Evolutionary conservation across 2,888 invertebrate species (phyloP).

Genomic region (Chrysolina haemoptera): DNA sequence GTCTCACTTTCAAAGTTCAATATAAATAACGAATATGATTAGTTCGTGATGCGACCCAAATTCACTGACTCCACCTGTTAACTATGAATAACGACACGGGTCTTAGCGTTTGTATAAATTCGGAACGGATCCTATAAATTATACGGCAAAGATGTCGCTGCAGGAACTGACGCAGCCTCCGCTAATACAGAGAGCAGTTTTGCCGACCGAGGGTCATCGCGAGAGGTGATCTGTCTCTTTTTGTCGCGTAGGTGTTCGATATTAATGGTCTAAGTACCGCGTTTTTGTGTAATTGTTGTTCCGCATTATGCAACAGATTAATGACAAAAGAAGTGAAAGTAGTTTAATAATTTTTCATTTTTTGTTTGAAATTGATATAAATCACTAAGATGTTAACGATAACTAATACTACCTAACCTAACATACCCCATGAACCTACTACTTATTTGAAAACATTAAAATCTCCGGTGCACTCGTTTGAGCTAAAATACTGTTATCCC

Average conservation of each 20-base stretch:
- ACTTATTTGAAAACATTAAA: too few species aligned
- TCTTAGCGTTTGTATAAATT: constrained; percentile 67
- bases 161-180: constrained; percentile 57
- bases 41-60: constrained; percentile 46
- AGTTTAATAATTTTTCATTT: not conserved
- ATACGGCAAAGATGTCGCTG: constrained; percentile 55
- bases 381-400: not conserved
- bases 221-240: constrained; percentile 41
- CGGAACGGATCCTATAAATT: constrained; percentile 65
- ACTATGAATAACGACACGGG: constrained; percentile 65
- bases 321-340: not conserved
- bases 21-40: constrained; percentile 16
- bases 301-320: constrained; percentile 4
- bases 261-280: constrained; percentile 43
- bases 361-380: not conserved
- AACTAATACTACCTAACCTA: not conserved
- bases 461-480: too few species aligned
- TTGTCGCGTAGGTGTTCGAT: constrained; percentile 47
- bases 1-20: not conserved
- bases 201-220: constrained; percentile 54
- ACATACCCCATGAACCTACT: too few species aligned
- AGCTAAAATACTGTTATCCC: too few species aligned
- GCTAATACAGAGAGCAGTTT: constrained; percentile 47
- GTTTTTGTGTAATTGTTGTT: constrained; percentile 26
- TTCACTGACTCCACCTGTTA: constrained; percentile 51